Percentiles rank a stretch among this genome's conserved stretches.
Evolutionary conservation across 2,113 vertebrate species (phyloP).

Genomic region (Centropus bengalensis): DNA sequence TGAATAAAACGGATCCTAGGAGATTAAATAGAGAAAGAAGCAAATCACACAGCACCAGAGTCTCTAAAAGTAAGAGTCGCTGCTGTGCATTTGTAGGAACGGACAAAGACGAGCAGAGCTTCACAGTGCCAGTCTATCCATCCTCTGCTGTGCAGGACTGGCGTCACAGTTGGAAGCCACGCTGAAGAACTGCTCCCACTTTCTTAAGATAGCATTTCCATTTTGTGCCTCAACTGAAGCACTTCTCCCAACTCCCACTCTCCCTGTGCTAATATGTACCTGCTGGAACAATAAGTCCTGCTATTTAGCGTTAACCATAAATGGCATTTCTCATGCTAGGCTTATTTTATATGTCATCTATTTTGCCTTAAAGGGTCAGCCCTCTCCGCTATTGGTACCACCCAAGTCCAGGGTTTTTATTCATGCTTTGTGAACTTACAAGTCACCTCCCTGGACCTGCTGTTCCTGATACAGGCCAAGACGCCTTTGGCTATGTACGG

Average conservation of each 20-base stretch:
- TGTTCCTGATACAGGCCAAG: no score
- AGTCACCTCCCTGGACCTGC: no score
- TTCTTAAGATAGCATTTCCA: slow-evolving; percentile 63
- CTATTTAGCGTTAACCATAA: neutral
- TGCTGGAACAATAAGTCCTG: neutral
- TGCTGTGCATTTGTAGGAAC: neutral
- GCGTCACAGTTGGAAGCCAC: slow-evolving; percentile 53
- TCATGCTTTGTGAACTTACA: neutral
- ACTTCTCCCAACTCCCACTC: slow-evolving; percentile 31
- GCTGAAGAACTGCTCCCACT: slow-evolving; percentile 13
- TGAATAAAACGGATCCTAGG: slow-evolving; percentile 20
- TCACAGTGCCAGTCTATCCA: neutral
- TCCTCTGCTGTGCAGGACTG: slow-evolving; percentile 32
- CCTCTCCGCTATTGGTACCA: neutral
- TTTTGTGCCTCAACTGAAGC: slow-evolving; percentile 34
- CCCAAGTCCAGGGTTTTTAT: neutral
- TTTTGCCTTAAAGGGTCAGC: neutral
- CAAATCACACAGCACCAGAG: neutral
- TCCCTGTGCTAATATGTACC: slow-evolving; percentile 14
- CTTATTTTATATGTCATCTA: neutral
- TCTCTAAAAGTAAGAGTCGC: slow-evolving; percentile 15
- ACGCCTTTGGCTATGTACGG: neutral
- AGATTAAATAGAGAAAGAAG: slow-evolving; percentile 29
- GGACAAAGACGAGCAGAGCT: slow-evolving; percentile 1
- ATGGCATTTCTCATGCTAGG: neutral